These are phyloP conservation scores for Acrocyrtus sp. DNA, from an alignment of 2,888 invertebrate genomes.

Conservation along the genomic window DNA sequence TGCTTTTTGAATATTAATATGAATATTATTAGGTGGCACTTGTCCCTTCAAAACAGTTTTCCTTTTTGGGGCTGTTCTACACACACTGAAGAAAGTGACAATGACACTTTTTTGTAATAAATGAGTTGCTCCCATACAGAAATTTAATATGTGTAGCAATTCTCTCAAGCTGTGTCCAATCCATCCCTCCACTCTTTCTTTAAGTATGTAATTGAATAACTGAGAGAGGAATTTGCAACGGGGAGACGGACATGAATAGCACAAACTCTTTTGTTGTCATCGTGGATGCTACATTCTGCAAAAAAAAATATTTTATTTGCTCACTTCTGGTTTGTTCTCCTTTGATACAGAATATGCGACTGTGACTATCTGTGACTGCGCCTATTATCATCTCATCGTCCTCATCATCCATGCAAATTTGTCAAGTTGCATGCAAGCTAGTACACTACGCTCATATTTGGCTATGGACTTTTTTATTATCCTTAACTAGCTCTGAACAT, in stretches of 20 bases:
- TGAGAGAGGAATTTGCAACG: not conserved
- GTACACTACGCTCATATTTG: no score
- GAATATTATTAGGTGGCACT: no score
- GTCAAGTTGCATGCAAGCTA: conserved; percentile 17
- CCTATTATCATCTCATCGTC: conserved; percentile 16
- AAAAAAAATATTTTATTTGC: no score
- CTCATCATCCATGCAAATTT: conserved; percentile 41
- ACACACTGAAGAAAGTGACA: conserved; percentile 40
- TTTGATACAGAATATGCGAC: conserved; percentile 2
- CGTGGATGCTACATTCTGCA: no score
- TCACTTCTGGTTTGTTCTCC: no score
- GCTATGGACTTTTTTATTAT: no score
- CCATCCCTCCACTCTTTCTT: conserved; percentile 7
- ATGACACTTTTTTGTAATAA: no score
- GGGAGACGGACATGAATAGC: no score
- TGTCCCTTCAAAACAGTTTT: no score
- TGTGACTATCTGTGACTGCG: not conserved
- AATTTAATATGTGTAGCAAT: not conserved
- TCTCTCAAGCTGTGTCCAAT: not conserved
- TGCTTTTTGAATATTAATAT: conserved; percentile 30
- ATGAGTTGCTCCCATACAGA: not conserved
- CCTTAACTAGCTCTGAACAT: no score
- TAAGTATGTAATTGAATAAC: not conserved
- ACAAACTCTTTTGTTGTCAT: no score
- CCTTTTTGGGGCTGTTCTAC: no score